Base-by-base conservation (phyloP, 1,140 invertebrate species). In the Hermetia illucens region DNA sequence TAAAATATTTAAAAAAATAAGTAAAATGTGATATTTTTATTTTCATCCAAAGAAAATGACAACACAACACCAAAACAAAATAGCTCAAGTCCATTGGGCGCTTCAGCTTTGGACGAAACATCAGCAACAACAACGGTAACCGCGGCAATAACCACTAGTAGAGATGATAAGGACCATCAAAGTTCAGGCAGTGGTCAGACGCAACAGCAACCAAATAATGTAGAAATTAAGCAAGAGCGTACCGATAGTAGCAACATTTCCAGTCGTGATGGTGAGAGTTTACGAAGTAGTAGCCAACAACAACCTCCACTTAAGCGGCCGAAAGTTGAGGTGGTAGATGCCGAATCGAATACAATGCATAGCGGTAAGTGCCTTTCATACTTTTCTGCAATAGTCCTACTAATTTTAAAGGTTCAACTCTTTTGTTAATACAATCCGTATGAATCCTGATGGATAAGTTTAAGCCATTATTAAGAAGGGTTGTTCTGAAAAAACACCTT, bases 261-360 rank as follows among this genome's bases (percentile, higher is more conserved):
- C 1, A 72, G 67, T 12, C 66, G 69, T 27, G 69, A 72, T 40
- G 70, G 72, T 40, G 50, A 53, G 22, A 58, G 49, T 44, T 46
- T 48, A 21, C 15, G 20, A 21, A 2, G 16, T 32, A 45, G 49
- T 37, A 51, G 49, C 41, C 62, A 64, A n/a, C n/a, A n/a, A n/a
- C n/a, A n/a, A 39, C 54, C 68, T 10, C 47, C 62, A 34, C 58
- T 61, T 34, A 82, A 82, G 60, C 81, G 80, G 50, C 75, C 72
- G 19, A 75, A 82, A 57, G 82, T 77, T 22, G 80, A 82, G 59
- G 75, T 82, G 12, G 81, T 76, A 30, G 84, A 90, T 56, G 83
- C 83, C 25, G 83, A 86, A 61, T 82, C 82, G 21, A 90, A 89
- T 56, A 88, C 84, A 39, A 79, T 82, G 55, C 80, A 86, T 63